Percentiles rank a stretch among this genome's conserved stretches.
Conservation (phyloP, 2,797 vertebrate species). For the Gorsachius magnificus region DNA sequence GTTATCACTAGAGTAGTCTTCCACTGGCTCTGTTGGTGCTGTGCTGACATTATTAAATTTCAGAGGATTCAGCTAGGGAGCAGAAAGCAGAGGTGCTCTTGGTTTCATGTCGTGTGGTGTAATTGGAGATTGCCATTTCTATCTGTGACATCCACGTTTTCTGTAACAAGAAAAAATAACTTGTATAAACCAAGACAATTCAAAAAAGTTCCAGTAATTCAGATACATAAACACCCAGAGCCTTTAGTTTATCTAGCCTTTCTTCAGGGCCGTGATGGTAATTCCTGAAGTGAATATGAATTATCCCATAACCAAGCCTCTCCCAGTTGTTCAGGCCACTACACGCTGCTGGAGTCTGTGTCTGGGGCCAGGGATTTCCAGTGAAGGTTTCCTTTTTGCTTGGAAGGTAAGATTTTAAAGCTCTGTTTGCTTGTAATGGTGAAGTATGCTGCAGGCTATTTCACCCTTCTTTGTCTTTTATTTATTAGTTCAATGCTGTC, state of each 20-base stretch:
- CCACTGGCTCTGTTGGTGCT: neutral
- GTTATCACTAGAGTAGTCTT: neutral
- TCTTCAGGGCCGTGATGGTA: neutral
- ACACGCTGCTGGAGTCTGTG: neutral
- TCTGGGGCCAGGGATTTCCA: neutral
- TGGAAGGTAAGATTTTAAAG: neutral
- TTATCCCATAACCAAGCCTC: neutral
- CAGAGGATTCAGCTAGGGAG: slow-evolving; percentile 82
- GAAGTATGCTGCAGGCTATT: neutral
- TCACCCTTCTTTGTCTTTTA: neutral
- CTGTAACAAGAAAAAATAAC: slow-evolving; percentile 72
- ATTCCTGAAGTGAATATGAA: neutral
- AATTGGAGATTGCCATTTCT: slow-evolving; percentile 78
- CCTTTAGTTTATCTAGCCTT: neutral
- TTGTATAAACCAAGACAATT: neutral
- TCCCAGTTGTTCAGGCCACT: neutral
- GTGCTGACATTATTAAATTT: slow-evolving; percentile 78
- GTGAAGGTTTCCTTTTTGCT: neutral
- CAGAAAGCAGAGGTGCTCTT: slow-evolving; percentile 70
- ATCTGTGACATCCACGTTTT: slow-evolving; percentile 88
- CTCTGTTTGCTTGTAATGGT: neutral
- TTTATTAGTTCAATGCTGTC: neutral
- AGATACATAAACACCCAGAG: neutral
- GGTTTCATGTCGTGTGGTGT: slow-evolving; percentile 28
- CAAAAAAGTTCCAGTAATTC: neutral